Conservation (phyloP, 2,797 vertebrate species). For the Cuniculus paca region DNA sequence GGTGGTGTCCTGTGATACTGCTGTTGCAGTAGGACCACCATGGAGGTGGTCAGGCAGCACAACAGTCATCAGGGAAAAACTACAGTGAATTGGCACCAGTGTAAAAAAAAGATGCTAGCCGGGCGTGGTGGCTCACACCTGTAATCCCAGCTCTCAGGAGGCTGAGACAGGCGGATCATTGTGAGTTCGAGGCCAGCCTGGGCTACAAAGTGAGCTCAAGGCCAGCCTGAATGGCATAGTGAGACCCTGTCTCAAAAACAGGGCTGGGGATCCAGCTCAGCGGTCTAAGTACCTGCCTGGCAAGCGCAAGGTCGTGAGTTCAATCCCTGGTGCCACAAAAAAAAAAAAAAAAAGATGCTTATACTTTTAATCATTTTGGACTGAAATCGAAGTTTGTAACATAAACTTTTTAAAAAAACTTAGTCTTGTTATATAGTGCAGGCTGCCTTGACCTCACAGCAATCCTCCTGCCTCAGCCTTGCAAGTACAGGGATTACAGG, state of each 20-base stretch:
- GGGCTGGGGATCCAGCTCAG: too few species aligned
- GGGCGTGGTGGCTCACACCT: too few species aligned
- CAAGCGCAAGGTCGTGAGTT: too few species aligned
- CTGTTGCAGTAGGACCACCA: neutral
- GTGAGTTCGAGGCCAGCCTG: too few species aligned
- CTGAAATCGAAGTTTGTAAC: neutral
- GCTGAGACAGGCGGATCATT: too few species aligned
- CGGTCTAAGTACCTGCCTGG: too few species aligned
- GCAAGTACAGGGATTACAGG: neutral
- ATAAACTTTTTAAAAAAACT: neutral
- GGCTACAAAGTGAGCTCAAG: too few species aligned
- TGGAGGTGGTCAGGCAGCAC: neutral
- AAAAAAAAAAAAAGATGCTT: slow-evolving; percentile 2
- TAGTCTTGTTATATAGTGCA: neutral
- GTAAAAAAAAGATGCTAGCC: neutral
- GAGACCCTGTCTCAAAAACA: too few species aligned
- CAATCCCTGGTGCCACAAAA: too few species aligned
- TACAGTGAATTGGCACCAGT: neutral
- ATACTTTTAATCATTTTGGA: slow-evolving; percentile 35
- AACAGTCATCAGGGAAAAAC: neutral
- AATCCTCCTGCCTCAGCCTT: neutral
- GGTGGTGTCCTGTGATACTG: neutral
- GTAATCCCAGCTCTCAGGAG: too few species aligned
- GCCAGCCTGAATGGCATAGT: too few species aligned
- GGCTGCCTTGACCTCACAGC: neutral